Evolutionary conservation across 2,797 vertebrate species (phyloP).

Genomic region (Gallinago solitaria): DNA sequence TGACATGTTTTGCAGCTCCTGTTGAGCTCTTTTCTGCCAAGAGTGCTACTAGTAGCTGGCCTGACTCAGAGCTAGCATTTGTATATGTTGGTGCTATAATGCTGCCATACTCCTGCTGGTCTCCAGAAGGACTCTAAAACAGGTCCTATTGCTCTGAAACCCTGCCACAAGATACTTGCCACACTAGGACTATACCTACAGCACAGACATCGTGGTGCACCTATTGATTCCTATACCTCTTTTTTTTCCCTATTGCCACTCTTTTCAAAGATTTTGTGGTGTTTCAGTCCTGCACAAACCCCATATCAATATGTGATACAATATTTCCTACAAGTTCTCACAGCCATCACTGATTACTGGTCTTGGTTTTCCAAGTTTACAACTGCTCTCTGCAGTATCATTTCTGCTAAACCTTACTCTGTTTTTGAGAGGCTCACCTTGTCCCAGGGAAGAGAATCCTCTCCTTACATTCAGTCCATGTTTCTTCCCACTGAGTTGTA

Average conservation of each 20-base stretch:
- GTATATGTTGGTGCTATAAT: not conserved
- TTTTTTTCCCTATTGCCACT: not conserved
- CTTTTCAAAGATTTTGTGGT: not conserved
- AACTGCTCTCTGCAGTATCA: not conserved
- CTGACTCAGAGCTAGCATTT: not conserved
- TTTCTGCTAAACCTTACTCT: not conserved
- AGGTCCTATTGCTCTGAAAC: not conserved
- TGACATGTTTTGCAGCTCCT: not conserved
- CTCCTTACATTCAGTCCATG: not conserved
- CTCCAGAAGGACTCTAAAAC: not conserved
- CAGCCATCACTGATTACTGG: not conserved
- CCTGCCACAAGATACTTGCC: not conserved
- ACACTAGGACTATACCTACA: not conserved
- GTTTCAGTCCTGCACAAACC: not conserved
- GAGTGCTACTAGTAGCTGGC: not conserved
- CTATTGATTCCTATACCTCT: not conserved
- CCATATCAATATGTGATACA: not conserved
- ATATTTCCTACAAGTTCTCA: not conserved
- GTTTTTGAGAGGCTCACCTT: not conserved
- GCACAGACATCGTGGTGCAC: not conserved
- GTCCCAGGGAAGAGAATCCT: not conserved
- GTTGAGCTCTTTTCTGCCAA: not conserved
- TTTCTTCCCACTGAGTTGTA: not conserved
- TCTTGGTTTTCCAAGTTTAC: not conserved
- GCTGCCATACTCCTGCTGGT: not conserved